Evolutionary conservation across 2,797 vertebrate species (phyloP).

Genomic region (Cossypha dichroa): DNA sequence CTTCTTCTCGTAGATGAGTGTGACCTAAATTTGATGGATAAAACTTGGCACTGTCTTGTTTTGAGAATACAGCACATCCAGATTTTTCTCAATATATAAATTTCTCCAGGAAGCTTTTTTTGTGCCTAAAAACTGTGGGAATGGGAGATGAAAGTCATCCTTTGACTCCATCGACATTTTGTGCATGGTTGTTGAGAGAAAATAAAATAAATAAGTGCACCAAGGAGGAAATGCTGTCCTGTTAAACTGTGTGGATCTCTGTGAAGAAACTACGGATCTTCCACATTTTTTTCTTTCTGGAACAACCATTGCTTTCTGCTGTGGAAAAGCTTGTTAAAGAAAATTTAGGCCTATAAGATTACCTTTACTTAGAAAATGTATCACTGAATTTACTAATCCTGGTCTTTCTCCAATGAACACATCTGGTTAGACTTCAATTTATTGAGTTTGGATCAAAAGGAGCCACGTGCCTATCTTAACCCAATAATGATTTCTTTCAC

Average conservation of each 20-base stretch:
- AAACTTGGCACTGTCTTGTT: neutral
- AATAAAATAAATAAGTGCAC: neutral
- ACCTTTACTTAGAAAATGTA: neutral
- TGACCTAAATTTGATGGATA: neutral
- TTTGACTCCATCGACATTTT: slow-evolving; percentile 3
- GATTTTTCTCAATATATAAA: neutral
- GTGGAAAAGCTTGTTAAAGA: neutral
- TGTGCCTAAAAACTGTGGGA: neutral
- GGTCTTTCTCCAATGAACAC: neutral
- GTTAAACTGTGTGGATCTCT: neutral
- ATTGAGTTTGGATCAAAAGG: neutral
- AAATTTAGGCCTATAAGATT: neutral
- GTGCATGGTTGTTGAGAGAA: neutral
- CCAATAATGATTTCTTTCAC: neutral
- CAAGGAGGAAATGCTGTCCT: neutral
- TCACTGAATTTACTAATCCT: neutral
- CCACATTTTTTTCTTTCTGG: neutral
- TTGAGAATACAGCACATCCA: neutral
- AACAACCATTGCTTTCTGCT: neutral
- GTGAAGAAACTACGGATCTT: neutral
- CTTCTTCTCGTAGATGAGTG: neutral
- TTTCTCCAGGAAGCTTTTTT: neutral
- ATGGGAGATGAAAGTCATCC: neutral
- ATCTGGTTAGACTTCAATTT: neutral
- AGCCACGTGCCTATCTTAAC: neutral